phyloP scores from a whole-genome alignment of 2,797 vertebrate species.

The Apogon talboti region DNA sequence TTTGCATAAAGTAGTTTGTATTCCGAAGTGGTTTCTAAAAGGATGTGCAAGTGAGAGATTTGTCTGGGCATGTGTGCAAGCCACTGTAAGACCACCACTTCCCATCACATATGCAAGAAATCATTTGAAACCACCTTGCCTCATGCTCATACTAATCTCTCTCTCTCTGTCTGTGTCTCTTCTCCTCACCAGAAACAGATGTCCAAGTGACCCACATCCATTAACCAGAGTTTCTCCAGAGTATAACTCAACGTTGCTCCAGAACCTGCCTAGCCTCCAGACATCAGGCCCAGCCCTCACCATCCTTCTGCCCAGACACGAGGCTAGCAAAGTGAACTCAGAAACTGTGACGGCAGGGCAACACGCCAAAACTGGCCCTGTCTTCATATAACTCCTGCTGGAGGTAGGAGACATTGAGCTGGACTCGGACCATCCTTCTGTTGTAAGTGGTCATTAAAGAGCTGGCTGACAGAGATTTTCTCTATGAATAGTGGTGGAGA shows the following conservation, averaged over 20 bases:
- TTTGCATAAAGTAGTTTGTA: constrained; percentile 74
- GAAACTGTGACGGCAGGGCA: constrained; percentile 72
- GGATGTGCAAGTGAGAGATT: constrained; percentile 41
- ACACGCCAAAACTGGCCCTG: constrained; percentile 69
- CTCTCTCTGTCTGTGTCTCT: constrained; percentile 34
- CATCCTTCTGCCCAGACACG: constrained; percentile 68
- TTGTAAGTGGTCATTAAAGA: constrained; percentile 82
- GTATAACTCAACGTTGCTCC: constrained; percentile 73
- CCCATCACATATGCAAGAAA: constrained; percentile 31
- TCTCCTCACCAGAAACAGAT: constrained; percentile 78
- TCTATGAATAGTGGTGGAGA: constrained; percentile 71
- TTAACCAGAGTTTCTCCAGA: constrained; percentile 70
- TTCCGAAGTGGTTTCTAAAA: constrained; percentile 59
- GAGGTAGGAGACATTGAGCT: constrained; percentile 63
- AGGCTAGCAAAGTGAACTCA: constrained; percentile 56
- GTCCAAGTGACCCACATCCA: constrained; percentile 75
- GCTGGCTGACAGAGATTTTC: constrained; percentile 70
- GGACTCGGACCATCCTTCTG: constrained; percentile 75
- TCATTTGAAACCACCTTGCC: constrained; percentile 28
- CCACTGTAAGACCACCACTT: constrained; percentile 41
- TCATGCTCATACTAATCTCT: constrained; percentile 55
- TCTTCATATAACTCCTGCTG: constrained; percentile 74
- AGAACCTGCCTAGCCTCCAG: constrained; percentile 66
- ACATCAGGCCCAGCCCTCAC: constrained; percentile 65
- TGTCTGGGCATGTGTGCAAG: constrained; percentile 23